Evolutionary conservation across 2,797 vertebrate genomes (phyloP), one percentile per base, ranked within the genome.

Genomic region (Phrynocephalus vlangalii): DNA sequence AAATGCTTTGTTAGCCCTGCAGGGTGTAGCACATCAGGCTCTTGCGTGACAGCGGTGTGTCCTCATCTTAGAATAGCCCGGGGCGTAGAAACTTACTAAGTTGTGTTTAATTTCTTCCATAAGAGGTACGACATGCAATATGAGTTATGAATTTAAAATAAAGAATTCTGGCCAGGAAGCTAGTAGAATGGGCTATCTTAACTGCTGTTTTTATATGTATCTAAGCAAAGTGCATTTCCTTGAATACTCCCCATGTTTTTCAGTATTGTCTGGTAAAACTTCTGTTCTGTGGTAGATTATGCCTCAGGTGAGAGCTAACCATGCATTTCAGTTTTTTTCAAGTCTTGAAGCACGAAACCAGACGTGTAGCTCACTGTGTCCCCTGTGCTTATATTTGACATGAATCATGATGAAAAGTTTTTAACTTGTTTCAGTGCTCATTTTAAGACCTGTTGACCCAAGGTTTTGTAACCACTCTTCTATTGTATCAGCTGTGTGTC

Each of bases 21-120:
- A 95, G 96, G 95, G 94, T 84, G 89, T 91, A 96, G 93, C 95
- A 95, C 95, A 94, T 93, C 93, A 94, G 90, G 86, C 92, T 95
- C 92, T 96, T 96, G 95, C 95, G 91, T 96, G 96, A 95, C 95
- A 95, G 93, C 92, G 89, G 95, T 96, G 95, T 96, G 96, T 96
- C 94, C 95, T 96, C 95, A 94, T 92, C 92, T 95, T 93, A 92
- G 92, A 93, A 93, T 96, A 96, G 95, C 95, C 95, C 93, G 92
- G 91, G 94, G 96, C 94, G 92, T 22, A 94, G 94, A 95, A 96
- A 96, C 96, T 95, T 95, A 96, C 94, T 95, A 95, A 94, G 95
- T 91, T 94, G 92, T 95, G 94, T 94, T 90, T 81, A 84, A 87
- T 84, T 96, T 95, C 93, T 94, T 95, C 95, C 95, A 96, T 95